Evolutionary conservation across 1,140 invertebrate genomes (phyloP).

Genomic region (Heliconius congener): DNA sequence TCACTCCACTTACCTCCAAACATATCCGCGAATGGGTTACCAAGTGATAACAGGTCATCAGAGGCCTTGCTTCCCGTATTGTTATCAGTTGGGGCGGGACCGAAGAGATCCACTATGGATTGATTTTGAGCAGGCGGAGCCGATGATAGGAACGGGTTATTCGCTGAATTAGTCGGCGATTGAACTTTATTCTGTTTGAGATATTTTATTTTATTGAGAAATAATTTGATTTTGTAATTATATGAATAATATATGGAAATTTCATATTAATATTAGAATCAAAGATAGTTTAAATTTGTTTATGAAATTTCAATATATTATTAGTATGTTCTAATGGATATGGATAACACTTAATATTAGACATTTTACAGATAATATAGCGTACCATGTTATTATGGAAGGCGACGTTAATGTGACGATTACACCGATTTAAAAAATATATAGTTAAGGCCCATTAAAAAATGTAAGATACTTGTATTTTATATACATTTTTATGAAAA

Average conservation of each 20-base stretch:
- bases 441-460: not conserved
- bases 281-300: too few relatives aligned
- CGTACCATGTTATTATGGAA: not conserved
- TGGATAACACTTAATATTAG: not conserved
- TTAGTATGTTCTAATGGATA: not conserved
- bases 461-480: not conserved
- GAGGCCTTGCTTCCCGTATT: slow-evolving; percentile 85
- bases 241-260: not conserved
- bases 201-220: not conserved
- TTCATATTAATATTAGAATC: not conserved
- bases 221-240: not conserved
- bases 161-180: slow-evolving; percentile 86
- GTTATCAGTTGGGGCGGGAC: slow-evolving; percentile 79
- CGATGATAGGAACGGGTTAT: slow-evolving; percentile 93
- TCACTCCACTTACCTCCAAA: slow-evolving; percentile 82
- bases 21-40: slow-evolving; percentile 95
- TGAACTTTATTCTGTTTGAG: slow-evolving; percentile 88
- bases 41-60: slow-evolving; percentile 93
- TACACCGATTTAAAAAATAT: not conserved
- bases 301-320: not conserved
- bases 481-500: not conserved
- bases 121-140: slow-evolving; percentile 78
- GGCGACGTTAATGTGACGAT: not conserved
- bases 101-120: slow-evolving; percentile 91
- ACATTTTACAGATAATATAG: not conserved